Conservation (phyloP, 1,140 invertebrate species). For the Sycobia sp. region DNA sequence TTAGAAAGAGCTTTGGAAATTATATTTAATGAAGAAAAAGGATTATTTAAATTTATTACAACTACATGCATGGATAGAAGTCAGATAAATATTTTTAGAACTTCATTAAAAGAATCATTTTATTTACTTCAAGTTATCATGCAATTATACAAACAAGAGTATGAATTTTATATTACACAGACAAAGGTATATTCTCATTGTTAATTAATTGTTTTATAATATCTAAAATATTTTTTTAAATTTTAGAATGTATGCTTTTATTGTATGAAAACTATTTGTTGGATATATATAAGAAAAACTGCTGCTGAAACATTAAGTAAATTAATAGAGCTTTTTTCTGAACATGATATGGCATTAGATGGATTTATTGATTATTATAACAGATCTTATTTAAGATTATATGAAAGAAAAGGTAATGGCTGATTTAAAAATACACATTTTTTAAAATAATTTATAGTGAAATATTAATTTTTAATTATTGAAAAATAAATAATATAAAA, state of each 20-base stretch:
- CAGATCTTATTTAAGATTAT: constrained; percentile 6
- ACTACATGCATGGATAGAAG: constrained; percentile 1
- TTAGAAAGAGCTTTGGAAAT: constrained; percentile 39
- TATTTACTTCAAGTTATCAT: constrained; percentile 40
- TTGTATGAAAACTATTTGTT: constrained; percentile 31
- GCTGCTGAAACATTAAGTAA: constrained; percentile 39
- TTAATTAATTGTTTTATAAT: neutral
- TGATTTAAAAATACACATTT: no score
- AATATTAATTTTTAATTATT: no score
- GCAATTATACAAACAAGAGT: constrained; percentile 38
- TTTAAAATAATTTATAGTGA: no score
- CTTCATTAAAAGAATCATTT: constrained; percentile 39
- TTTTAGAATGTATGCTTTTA: constrained; percentile 41
- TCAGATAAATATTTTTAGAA: constrained; percentile 15
- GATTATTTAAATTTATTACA: constrained; percentile 41
- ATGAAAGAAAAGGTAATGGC: constrained; percentile 38
- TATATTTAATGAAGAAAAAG: constrained; percentile 38
- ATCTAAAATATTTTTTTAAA: constrained; percentile 13
- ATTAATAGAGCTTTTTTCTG: constrained; percentile 38
- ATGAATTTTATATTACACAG: constrained; percentile 37
- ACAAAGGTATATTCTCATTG: constrained; percentile 37
- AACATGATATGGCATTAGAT: constrained; percentile 36
- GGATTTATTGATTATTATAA: constrained; percentile 35
- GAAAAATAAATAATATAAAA: neutral
- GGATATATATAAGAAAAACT: constrained; percentile 30